Conservation (phyloP, 2,113 vertebrate species). For the Salvelinus alpinus region DNA sequence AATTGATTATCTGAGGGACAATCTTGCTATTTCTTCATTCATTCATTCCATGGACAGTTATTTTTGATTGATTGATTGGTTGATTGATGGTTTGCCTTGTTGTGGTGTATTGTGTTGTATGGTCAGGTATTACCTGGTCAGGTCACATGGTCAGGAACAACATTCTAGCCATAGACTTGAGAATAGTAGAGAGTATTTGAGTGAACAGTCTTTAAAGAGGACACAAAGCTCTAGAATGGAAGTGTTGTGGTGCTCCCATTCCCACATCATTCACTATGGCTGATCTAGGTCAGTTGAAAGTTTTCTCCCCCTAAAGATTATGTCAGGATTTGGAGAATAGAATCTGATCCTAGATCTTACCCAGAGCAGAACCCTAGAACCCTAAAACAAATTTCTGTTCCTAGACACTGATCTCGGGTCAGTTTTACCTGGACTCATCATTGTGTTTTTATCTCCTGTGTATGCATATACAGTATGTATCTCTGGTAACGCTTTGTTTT, state of each 20-base stretch:
- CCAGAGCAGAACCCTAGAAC: too few species aligned
- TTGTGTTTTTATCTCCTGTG: constrained; percentile 72
- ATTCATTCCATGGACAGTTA: constrained; percentile 60
- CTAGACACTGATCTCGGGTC: constrained; percentile 21
- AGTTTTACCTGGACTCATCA: constrained; percentile 55
- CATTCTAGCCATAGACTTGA: too few species aligned
- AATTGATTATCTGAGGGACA: constrained; percentile 29
- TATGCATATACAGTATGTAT: constrained; percentile 69
- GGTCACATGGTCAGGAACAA: too few species aligned
- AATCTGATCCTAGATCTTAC: too few species aligned
- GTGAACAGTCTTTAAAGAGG: constrained; percentile 38
- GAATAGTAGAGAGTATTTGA: constrained; percentile 28
- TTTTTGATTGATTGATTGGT: constrained; percentile 37
- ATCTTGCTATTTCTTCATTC: constrained; percentile 8
- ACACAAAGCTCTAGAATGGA: constrained; percentile 30
- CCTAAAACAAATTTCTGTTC: too few species aligned
- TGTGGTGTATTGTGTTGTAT: constrained; percentile 54
- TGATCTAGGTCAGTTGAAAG: constrained; percentile 23
- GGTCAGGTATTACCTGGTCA: too few species aligned
- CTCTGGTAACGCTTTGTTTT: constrained; percentile 9
- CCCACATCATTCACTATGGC: constrained; percentile 14
- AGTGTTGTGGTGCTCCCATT: constrained; percentile 33
- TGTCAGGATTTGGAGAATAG: too few species aligned
- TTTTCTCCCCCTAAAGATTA: constrained; percentile 15
- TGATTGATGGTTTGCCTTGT: constrained; percentile 62